These are phyloP conservation scores for Bos taurus DNA, from an alignment of 2,113 vertebrate species.

Conservation along the genomic window DNA sequence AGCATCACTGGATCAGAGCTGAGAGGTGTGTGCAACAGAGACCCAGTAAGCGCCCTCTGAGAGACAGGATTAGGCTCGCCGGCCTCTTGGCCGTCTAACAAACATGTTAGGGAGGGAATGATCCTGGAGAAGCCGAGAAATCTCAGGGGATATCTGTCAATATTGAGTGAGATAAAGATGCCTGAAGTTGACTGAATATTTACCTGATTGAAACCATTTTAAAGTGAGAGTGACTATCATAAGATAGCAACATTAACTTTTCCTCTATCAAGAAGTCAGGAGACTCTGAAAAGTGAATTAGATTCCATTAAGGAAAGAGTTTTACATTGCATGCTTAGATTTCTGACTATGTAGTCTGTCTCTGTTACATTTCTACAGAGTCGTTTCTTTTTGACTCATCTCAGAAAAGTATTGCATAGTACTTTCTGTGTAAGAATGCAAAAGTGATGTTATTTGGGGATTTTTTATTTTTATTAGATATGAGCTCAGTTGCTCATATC, in stretches of 20 bases:
- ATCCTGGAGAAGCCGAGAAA: background rate
- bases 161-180: background rate
- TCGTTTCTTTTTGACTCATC: background rate
- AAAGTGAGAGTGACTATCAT: background rate
- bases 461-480: background rate
- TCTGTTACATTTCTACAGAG: background rate
- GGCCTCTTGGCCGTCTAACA: background rate
- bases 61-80: rapidly evolving
- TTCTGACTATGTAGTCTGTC: background rate
- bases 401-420: background rate
- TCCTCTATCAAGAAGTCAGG: background rate
- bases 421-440: background rate
- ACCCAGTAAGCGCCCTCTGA: rapidly evolving
- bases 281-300: background rate
- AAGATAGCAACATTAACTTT: background rate
- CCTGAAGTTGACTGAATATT: background rate
- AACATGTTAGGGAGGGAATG: rapidly evolving
- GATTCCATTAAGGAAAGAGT: background rate
- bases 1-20: background rate
- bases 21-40: background rate
- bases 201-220: background rate
- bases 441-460: background rate
- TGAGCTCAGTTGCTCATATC: background rate
- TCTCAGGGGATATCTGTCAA: background rate
- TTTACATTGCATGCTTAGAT: background rate